A percentile compares a stretch with the other conserved stretches of the same genome.
phyloP scores from a whole-genome alignment of 2,888 invertebrate species.

The Lutraria lutraria region DNA sequence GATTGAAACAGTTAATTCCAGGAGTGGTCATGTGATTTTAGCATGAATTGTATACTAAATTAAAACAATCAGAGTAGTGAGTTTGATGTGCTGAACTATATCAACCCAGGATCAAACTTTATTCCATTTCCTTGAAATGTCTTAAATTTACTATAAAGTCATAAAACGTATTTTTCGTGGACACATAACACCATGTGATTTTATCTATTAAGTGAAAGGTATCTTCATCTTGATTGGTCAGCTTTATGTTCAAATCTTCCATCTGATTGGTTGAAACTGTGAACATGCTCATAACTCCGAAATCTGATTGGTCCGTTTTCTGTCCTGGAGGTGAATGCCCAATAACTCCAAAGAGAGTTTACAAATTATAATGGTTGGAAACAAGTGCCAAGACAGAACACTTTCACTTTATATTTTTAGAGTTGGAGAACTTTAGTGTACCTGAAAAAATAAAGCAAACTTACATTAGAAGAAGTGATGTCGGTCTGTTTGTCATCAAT shows the following conservation, averaged over 20 bases:
- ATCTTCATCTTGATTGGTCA: not conserved
- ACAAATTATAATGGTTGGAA: not conserved
- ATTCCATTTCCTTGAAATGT: too few species aligned
- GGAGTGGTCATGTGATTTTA: too few species aligned
- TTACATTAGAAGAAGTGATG: too few species aligned
- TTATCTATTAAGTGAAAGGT: not conserved
- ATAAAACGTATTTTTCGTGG: not conserved
- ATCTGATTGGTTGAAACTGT: not conserved
- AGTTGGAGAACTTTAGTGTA: slow-evolving; percentile 64
- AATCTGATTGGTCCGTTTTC: not conserved
- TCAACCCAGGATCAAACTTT: too few species aligned
- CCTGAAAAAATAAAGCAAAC: slow-evolving; percentile 39
- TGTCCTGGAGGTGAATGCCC: not conserved
- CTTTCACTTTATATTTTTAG: slow-evolving; percentile 26
- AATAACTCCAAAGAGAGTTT: not conserved
- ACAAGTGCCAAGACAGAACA: not conserved
- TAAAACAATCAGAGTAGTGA: too few species aligned
- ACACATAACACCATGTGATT: not conserved
- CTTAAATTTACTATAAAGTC: too few species aligned
- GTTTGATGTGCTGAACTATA: too few species aligned
- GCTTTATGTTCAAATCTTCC: not conserved
- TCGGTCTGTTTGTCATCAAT: too few species aligned
- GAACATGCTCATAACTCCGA: not conserved
- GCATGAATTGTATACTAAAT: too few species aligned
- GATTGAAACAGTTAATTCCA: too few species aligned